Evolutionary conservation across 2,888 invertebrate genomes (phyloP), one percentile per base, ranked within the genome.

Genomic region (Sinodicranocentrus sp.): DNA sequence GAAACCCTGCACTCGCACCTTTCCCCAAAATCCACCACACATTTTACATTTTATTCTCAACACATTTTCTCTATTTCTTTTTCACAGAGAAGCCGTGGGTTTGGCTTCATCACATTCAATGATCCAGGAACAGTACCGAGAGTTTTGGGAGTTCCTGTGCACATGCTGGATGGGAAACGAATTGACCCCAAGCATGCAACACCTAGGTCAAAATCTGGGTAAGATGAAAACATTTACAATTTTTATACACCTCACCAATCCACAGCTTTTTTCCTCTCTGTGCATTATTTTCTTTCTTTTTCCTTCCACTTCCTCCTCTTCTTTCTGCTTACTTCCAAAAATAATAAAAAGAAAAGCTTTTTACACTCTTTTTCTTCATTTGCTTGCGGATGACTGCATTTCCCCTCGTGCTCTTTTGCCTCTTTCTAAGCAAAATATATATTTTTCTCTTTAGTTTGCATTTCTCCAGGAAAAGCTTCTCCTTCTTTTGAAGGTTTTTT

Each of bases 101-200:
- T 97, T 91, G 95, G 97, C 90, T 97, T 97, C 93, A 97, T 97
- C 91, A 97, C 97, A 90, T 97, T 97, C 92, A 95, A 96, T 91
- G 96, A 97, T 91, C 95, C 97, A 79, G 93, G 95, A 88, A 95
- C 96, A 90, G 97, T 97, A 87, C 96, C 97, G 91, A 96, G 96
- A 92, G 97, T 97, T 84, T 93, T 97, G 77, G 96, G 96, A 89
- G 95, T 96, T 88, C 96, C 96, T 82, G 95, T 96, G 87, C 96
- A 97, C 92, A 96, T 96, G 72, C 92, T 97, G 89, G 97, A 97
- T 91, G 97, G 97, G 87, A 97, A 97, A 91, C 96, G 97, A 91
- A 97, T 97, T 91, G 97, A 97, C 91, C 97, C 97, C 80, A 97
- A 97, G 90, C 96, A 97, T 85, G 88, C 88, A 82, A 87, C 87